phyloP scores from a whole-genome alignment of 2,888 invertebrate species.

The Aleiodes alternator region DNA sequence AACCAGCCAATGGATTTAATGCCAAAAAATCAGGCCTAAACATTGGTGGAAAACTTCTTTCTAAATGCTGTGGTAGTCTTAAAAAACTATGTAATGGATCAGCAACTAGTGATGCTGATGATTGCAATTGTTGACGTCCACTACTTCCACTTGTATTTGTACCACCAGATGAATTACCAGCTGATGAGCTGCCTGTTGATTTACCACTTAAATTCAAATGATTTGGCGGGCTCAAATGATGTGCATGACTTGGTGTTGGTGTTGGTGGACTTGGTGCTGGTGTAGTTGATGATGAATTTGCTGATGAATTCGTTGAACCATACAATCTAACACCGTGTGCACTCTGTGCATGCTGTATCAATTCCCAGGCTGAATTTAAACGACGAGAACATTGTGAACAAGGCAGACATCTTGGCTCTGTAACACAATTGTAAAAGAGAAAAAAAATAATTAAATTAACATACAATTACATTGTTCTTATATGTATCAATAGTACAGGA shows the following conservation, averaged over 20 bases:
- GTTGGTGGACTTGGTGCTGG: conserved; percentile 75
- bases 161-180: conserved; percentile 73
- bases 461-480: background rate
- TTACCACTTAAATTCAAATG: conserved; percentile 73
- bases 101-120: conserved; percentile 70
- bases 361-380: conserved; percentile 94
- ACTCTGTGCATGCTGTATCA: conserved; percentile 96
- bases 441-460: conserved; percentile 22
- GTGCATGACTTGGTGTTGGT: conserved; percentile 72
- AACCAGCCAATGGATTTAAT: conserved; percentile 70
- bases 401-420: conserved; percentile 96
- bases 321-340: conserved; percentile 96
- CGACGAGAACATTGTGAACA: conserved; percentile 96
- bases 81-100: conserved; percentile 73
- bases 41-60: conserved; percentile 72
- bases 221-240: conserved; percentile 73
- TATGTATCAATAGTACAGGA: background rate
- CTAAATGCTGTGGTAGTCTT: conserved; percentile 71
- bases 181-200: conserved; percentile 73
- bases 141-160: conserved; percentile 68
- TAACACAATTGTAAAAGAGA: conserved; percentile 72
- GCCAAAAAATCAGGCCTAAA: conserved; percentile 73
- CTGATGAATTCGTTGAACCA: conserved; percentile 77
- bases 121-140: conserved; percentile 67
- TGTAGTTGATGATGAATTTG: conserved; percentile 73